phyloP scores from a whole-genome alignment of 64 coral and sea anemone genomes.

The Actinia tenebrosa region DNA sequence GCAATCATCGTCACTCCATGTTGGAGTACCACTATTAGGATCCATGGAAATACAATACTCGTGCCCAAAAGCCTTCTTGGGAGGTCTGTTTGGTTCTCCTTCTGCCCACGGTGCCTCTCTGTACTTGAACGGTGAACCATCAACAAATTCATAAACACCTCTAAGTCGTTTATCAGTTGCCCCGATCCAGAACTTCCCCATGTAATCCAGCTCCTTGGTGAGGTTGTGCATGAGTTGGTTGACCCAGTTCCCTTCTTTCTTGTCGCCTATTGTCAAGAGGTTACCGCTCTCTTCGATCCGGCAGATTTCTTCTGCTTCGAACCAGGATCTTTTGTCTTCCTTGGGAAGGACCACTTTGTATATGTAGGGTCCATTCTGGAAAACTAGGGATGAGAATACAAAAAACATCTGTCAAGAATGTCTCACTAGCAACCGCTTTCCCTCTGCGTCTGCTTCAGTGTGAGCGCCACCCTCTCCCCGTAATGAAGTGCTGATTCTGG shows the following conservation, averaged over 20 bases:
- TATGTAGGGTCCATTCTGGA: not conserved
- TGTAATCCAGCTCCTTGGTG: conserved; percentile 4
- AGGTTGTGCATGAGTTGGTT: conserved; percentile 20
- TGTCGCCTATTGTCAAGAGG: not conserved
- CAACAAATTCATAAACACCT: conserved; percentile 71
- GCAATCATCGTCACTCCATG: conserved; percentile 81
- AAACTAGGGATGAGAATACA: conserved; percentile 48
- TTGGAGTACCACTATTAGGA: conserved; percentile 16
- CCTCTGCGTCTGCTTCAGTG: too few species aligned
- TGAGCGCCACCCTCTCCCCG: too few species aligned
- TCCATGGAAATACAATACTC: conserved; percentile 66
- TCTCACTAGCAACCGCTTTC: too few species aligned
- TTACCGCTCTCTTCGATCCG: conserved; percentile 2
- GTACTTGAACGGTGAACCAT: conserved; percentile 52
- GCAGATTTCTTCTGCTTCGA: conserved; percentile 21
- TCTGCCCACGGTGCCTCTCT: conserved; percentile 64
- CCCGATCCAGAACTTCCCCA: conserved; percentile 15
- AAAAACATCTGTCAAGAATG: not conserved
- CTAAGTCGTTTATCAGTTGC: conserved; percentile 16
- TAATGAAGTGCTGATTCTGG: too few species aligned
- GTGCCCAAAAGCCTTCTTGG: conserved; percentile 9
- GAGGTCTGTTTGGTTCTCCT: conserved; percentile 64
- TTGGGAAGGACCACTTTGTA: conserved; percentile 13
- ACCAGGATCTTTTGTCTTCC: not conserved
- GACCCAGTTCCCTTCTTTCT: not conserved